These are phyloP conservation scores for Tringa solitaria DNA, from an alignment of 2,113 vertebrate species.

Conservation along the genomic window DNA sequence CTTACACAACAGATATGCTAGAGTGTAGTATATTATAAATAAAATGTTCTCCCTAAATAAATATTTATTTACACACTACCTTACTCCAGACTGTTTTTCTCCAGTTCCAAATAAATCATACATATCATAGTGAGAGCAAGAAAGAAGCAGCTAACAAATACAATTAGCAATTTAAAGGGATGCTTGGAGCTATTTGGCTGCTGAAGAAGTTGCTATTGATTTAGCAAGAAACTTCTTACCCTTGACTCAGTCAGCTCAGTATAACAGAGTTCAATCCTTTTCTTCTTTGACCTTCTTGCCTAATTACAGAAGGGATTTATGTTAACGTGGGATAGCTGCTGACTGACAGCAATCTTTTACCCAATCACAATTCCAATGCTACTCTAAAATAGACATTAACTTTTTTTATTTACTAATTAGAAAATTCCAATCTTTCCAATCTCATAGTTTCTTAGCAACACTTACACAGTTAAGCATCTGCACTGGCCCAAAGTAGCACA, in stretches of 20 bases:
- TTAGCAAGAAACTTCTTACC: conserved; percentile 5
- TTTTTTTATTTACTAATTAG: not conserved
- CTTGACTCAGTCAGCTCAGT: not conserved
- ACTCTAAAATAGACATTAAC: not conserved
- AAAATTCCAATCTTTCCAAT: not conserved
- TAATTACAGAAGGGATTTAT: not conserved
- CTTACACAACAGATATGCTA: not conserved
- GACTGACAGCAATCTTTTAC: not conserved
- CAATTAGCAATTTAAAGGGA: conserved; percentile 27
- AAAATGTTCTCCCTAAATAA: not conserved
- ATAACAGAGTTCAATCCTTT: not conserved
- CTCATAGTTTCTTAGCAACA: not conserved
- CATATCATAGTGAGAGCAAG: not conserved
- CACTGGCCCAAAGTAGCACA: not conserved
- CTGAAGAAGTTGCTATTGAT: conserved; percentile 19
- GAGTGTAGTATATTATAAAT: accelerated
- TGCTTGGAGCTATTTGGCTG: not conserved
- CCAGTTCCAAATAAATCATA: not conserved
- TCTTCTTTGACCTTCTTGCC: conserved; percentile 18
- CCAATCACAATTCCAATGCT: not conserved
- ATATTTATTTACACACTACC: not conserved
- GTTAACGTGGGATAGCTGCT: not conserved
- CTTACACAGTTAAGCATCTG: not conserved
- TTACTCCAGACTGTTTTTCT: not conserved
- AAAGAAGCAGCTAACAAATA: not conserved